Evolutionary conservation across 2,797 vertebrate genomes (phyloP).

Genomic region (Dendrocincla fuliginosa): DNA sequence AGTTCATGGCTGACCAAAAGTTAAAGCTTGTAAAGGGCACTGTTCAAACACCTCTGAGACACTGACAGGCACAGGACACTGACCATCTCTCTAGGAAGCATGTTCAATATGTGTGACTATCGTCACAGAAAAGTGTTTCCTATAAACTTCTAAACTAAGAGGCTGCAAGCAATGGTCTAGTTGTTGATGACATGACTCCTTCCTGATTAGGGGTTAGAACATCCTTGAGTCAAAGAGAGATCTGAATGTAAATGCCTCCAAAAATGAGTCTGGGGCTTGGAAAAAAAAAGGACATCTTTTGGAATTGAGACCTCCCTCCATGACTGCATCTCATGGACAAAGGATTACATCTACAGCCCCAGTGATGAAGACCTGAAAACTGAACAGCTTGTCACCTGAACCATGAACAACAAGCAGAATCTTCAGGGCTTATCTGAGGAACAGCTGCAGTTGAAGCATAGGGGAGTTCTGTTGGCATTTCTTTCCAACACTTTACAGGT

Average conservation of each 20-base stretch:
- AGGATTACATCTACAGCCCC: background rate
- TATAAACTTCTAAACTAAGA: background rate
- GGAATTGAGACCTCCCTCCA: background rate
- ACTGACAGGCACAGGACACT: background rate
- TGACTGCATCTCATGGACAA: background rate
- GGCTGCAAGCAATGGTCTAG: background rate
- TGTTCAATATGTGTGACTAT: background rate
- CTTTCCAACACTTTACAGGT: background rate
- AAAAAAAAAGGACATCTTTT: background rate
- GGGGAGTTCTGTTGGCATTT: background rate
- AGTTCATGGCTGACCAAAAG: background rate
- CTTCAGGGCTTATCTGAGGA: background rate
- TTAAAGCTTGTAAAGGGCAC: background rate
- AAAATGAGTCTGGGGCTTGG: fast-evolving
- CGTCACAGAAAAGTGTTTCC: fast-evolving
- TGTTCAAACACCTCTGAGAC: background rate
- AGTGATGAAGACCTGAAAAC: background rate
- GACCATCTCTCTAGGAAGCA: background rate
- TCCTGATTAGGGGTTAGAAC: background rate
- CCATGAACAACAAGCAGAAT: background rate
- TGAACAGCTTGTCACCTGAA: background rate
- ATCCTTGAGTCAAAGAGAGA: background rate
- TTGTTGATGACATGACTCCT: background rate
- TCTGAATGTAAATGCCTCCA: background rate
- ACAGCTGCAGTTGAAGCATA: background rate